phyloP scores from a whole-genome alignment of 2,797 vertebrate genomes.

The Sebastes taczanowskii region DNA sequence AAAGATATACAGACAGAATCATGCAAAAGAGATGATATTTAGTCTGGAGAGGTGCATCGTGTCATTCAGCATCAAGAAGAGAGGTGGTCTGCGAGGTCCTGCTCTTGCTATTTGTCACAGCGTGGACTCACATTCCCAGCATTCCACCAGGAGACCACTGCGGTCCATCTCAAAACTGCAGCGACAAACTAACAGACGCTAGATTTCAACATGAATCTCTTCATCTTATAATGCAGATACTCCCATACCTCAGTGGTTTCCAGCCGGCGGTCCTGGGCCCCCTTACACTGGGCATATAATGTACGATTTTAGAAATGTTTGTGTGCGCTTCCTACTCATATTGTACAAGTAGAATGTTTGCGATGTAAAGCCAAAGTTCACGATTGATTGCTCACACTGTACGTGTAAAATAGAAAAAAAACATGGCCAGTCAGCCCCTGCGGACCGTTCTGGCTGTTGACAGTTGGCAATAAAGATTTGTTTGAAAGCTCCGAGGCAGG shows the following conservation, averaged over 20 bases:
- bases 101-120: slow-evolving; percentile 34
- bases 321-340: no score
- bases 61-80: slow-evolving; percentile 38
- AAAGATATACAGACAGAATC: not conserved
- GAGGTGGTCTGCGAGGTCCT: slow-evolving; percentile 32
- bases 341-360: no score
- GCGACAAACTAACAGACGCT: slow-evolving; percentile 13
- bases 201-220: not conserved
- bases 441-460: no score
- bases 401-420: no score
- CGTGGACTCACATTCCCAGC: slow-evolving; percentile 58
- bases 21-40: not conserved
- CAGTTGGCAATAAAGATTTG: no score
- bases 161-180: slow-evolving; percentile 22
- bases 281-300: no score
- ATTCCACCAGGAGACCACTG: slow-evolving; percentile 64
- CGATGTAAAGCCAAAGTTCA: no score
- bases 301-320: not conserved
- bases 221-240: not conserved
- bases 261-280: no score
- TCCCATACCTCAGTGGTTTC: not conserved
- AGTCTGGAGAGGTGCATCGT: slow-evolving; percentile 2
- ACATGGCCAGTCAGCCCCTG: no score
- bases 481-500: no score
- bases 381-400: no score